A percentile compares a stretch with the other conserved stretches of the same genome.
phyloP scores from a whole-genome alignment of 2,797 vertebrate species.

The Trichosurus vulpecula region DNA sequence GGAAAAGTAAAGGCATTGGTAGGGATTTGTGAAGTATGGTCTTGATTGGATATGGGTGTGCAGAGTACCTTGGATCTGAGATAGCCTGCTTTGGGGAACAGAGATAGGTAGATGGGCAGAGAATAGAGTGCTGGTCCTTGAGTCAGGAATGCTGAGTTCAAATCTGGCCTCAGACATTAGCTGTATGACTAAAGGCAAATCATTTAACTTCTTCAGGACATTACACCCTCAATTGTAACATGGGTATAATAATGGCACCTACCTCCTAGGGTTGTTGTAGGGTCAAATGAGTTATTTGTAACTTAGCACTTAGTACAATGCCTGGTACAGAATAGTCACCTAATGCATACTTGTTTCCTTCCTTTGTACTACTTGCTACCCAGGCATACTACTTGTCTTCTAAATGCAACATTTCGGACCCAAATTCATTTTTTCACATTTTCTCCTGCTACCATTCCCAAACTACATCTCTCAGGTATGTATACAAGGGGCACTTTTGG shows the following conservation, averaged over 20 bases:
- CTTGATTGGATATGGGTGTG: neutral
- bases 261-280: neutral
- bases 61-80: neutral
- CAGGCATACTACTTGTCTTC: neutral
- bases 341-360: neutral
- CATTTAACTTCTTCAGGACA: neutral
- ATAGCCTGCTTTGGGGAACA: neutral
- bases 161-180: neutral
- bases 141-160: neutral
- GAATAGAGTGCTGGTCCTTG: neutral
- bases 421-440: neutral
- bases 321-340: neutral
- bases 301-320: neutral
- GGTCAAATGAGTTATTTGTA: neutral
- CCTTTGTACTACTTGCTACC: neutral
- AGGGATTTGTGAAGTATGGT: neutral
- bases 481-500: neutral
- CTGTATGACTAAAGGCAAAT: neutral
- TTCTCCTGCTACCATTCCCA: neutral
- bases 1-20: neutral
- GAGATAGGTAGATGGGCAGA: neutral
- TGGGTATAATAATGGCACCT: neutral
- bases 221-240: neutral
- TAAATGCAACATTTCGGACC: neutral
- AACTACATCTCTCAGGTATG: neutral